These are phyloP conservation scores for Morone saxatilis DNA, from an alignment of 2,113 vertebrate species.

Conservation along the genomic window DNA sequence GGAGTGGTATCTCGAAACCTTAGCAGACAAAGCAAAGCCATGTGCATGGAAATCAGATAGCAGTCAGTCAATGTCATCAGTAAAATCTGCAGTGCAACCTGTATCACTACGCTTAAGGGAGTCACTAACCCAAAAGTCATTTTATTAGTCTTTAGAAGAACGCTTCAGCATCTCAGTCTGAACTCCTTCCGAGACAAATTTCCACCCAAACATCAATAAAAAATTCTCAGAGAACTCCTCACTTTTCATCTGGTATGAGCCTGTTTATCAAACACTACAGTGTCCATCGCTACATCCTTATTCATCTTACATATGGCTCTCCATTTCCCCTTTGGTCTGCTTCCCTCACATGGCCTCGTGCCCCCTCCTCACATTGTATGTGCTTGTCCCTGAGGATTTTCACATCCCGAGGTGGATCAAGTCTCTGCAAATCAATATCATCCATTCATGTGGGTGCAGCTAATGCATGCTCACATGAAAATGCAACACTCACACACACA, in stretches of 20 bases:
- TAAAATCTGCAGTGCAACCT: slow-evolving; percentile 3
- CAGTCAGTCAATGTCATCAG: neutral
- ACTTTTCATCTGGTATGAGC: neutral
- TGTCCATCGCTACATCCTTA: neutral
- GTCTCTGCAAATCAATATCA: slow-evolving; percentile 74
- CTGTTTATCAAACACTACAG: neutral
- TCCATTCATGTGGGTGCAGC: slow-evolving; percentile 64
- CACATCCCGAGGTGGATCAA: slow-evolving; percentile 63
- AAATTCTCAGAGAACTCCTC: neutral
- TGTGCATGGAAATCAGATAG: neutral
- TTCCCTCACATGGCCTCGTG: slow-evolving; percentile 25
- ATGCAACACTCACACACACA: slow-evolving; percentile 1
- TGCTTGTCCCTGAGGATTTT: slow-evolving; percentile 53
- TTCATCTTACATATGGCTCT: slow-evolving; percentile 29
- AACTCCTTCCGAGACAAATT: slow-evolving; percentile 8
- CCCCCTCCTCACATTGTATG: slow-evolving; percentile 32
- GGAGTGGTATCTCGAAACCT: too few relatives aligned
- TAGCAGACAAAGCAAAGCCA: too few relatives aligned
- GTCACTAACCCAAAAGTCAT: neutral
- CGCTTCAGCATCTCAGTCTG: neutral
- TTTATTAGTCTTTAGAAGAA: neutral
- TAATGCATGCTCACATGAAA: slow-evolving; percentile 52
- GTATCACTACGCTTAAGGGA: slow-evolving; percentile 18
- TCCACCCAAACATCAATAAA: neutral
- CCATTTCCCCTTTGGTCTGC: slow-evolving; percentile 31